These are phyloP conservation scores for Dinoponera quadriceps DNA, from an alignment of 1,140 invertebrate species.

Conservation along the genomic window DNA sequence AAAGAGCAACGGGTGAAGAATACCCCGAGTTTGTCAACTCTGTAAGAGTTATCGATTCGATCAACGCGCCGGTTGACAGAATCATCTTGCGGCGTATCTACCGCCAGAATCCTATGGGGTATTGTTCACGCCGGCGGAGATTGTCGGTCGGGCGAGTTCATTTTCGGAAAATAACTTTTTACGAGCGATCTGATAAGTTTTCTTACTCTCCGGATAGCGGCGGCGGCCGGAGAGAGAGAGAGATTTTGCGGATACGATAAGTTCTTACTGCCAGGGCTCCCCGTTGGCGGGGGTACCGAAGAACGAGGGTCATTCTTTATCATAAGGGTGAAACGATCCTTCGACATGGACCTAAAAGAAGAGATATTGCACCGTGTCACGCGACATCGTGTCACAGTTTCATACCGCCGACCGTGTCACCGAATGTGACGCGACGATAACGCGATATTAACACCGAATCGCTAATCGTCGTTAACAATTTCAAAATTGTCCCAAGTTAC, in stretches of 20 bases:
- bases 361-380: constrained; percentile 27
- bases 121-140: constrained; percentile 60
- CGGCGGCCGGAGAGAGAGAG: not conserved
- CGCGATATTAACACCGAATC: not conserved
- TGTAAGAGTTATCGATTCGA: constrained; percentile 57
- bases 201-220: constrained; percentile 33
- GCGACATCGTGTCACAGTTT: constrained; percentile 2
- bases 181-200: constrained; percentile 72
- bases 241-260: constrained; percentile 65
- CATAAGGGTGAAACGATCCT: constrained; percentile 40
- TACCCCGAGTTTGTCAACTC: constrained; percentile 43
- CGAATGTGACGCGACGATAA: not conserved
- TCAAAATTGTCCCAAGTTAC: not conserved
- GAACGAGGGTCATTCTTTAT: constrained; percentile 57
- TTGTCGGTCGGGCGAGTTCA: constrained; percentile 64
- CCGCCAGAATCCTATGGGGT: constrained; percentile 23
- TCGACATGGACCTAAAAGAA: constrained; percentile 10
- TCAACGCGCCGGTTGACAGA: constrained; percentile 50
- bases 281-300: constrained; percentile 36
- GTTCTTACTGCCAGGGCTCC: constrained; percentile 44
- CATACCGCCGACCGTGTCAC: not conserved
- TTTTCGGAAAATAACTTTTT: constrained; percentile 77
- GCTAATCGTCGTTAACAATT: constrained; percentile 16
- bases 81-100: constrained; percentile 44
- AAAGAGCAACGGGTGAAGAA: not conserved